Evolutionary conservation across 30 jellyfish, hydroid and myxozoan species (phyloP).

Genomic region (Aurelia sp.): DNA sequence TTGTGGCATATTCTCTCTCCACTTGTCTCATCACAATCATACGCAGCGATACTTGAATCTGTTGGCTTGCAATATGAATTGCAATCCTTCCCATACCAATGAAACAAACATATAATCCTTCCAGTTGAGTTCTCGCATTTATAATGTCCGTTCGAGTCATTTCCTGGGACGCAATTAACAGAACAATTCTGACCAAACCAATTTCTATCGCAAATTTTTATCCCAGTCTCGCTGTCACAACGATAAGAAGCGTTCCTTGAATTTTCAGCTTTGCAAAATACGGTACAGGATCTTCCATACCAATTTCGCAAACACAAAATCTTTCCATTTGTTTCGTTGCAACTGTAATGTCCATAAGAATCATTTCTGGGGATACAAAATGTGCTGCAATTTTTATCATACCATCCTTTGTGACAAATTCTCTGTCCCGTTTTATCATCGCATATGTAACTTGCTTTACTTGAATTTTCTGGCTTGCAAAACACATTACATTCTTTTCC

Average conservation of each 20-base stretch:
- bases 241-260: constrained; percentile 1
- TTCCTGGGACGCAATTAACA: constrained; percentile 6
- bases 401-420: neutral
- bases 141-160: constrained; percentile 60
- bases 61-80: constrained; percentile 12
- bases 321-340: neutral
- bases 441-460: neutral
- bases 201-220: constrained; percentile 16
- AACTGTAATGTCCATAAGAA: constrained; percentile 11
- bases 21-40: constrained; percentile 11
- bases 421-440: neutral
- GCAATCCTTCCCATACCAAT: constrained; percentile 50
- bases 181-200: constrained; percentile 59
- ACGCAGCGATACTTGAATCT: neutral
- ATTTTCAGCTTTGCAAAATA: constrained; percentile 7
- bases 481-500: neutral
- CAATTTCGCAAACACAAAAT: constrained; percentile 9
- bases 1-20: constrained; percentile 30
- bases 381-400: neutral
- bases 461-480: neutral
- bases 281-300: constrained; percentile 11
- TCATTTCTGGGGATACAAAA: neutral
- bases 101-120: constrained; percentile 17
- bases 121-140: constrained; percentile 49
- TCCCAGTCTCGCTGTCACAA: constrained; percentile 40